Base-by-base conservation (phyloP, 2,888 invertebrate species). In the Dicyrtoma fusca region DNA sequence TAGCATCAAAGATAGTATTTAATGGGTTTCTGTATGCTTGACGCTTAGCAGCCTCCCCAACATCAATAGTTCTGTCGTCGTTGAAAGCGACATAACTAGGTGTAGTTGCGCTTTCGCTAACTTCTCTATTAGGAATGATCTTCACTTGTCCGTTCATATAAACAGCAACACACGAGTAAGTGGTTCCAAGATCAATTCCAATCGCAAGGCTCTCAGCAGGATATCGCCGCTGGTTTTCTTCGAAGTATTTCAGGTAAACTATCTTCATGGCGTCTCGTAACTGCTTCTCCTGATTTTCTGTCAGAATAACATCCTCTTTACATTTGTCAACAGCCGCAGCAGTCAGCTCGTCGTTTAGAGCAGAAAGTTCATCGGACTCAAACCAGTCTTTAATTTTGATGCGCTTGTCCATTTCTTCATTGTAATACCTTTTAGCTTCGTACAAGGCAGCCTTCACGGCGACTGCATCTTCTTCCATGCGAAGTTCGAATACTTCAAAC, bases 1-100 rank as follows among this genome's bases (percentile, higher is more conserved):
- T 92, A 44, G 92, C 92, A 83, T 92, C 88, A 81, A 92, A 92
- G 0, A 91, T 89, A 5, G 92, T 92, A 82, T 91, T 91, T 81
- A 85, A 87, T 14, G 92, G 91, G 83, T 94, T 92, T 89, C 13
- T 26, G 45, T 55, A 68, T 10, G 69, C 59, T 4, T 69, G 69
- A 1, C 53, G 55, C 47, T 76, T 74, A 4, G 76, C 76, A 92
- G 92, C 85, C 95, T 74, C 69, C 1, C 76, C 76, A 0, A 75
- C 71, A 4, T n/a, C 25, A 0, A 63, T 84, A 82, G 44, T 85
- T 1, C 53, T 49, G 26, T 74, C 77, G 1, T 62, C n/a, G 1
- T 59, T 42, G 26, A 74, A 73, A 1, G 63, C 44, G 0, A 76
- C 76, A 61, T 76, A 76, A 49, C 72, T 71, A 3, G 77, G 74